Percentiles rank a stretch among this genome's conserved stretches.
Conservation (phyloP, 2,113 vertebrate species). For the Calcarius ornatus region DNA sequence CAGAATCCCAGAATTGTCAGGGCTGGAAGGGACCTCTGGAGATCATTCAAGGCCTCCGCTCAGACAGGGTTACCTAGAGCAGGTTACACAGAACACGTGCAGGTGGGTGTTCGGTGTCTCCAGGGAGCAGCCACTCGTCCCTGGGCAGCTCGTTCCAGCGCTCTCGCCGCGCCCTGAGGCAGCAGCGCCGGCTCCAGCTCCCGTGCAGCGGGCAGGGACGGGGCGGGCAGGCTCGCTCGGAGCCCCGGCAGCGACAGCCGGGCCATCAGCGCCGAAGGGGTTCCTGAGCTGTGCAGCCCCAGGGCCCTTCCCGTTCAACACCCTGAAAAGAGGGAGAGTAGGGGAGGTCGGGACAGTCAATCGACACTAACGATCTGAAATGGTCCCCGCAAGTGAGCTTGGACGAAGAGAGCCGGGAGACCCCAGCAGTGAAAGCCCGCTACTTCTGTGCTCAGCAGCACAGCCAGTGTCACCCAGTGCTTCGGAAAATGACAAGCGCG, state of each 20-base stretch:
- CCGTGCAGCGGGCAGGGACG: accelerated
- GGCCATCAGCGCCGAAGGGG: background rate
- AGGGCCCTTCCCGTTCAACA: background rate
- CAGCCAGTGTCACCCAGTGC: background rate
- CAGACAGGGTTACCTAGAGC: background rate
- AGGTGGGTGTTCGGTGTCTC: background rate
- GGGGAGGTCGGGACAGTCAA: background rate
- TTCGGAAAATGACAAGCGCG: background rate
- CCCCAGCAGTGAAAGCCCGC: background rate
- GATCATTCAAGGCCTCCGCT: background rate
- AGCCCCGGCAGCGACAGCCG: background rate
- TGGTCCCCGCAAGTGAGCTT: background rate
- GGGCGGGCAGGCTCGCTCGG: background rate
- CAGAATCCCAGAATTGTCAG: background rate
- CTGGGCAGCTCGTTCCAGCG: too few species aligned
- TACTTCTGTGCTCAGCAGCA: background rate
- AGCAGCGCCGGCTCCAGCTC: background rate
- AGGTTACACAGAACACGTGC: background rate
- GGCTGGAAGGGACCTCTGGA: background rate
- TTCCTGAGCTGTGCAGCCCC: background rate
- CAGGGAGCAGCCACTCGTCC: too few species aligned
- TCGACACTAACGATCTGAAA: background rate
- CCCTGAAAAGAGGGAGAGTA: background rate
- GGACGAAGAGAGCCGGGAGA: background rate
- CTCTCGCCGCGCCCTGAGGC: accelerated